Conservation (phyloP, 2,888 invertebrate species). For the Pseudolycoriella hygida region DNA sequence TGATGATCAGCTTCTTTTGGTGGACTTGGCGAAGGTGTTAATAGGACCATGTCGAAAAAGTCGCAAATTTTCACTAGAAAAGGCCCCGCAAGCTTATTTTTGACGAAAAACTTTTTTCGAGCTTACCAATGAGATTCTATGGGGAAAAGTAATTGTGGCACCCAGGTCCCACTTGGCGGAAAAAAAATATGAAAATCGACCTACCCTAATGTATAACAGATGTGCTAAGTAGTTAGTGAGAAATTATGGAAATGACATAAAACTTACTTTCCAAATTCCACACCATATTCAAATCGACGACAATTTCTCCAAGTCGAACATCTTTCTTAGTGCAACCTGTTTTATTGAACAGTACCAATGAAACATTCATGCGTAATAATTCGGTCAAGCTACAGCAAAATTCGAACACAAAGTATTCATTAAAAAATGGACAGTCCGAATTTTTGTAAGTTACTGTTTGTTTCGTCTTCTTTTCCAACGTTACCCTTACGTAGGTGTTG, state of each 20-base stretch:
- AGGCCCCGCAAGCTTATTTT: no score
- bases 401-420: constrained; percentile 58
- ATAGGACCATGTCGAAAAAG: no score
- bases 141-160: no score
- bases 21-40: no score
- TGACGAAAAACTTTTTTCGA: no score
- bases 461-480: constrained; percentile 40
- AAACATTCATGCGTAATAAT: constrained; percentile 37
- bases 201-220: no score
- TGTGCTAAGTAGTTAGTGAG: no score
- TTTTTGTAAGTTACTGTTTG: constrained; percentile 37
- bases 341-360: constrained; percentile 38
- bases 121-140: no score
- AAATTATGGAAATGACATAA: background rate
- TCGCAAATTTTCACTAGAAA: no score
- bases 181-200: no score
- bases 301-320: constrained; percentile 38
- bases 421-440: constrained; percentile 45
- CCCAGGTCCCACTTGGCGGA: no score
- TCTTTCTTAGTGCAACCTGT: constrained; percentile 31
- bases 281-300: constrained; percentile 47
- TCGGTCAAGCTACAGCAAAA: constrained; percentile 36
- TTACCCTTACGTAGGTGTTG: constrained; percentile 42
- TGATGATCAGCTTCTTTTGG: no score
- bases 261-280: constrained; percentile 48